Conservation (phyloP, 2,797 vertebrate species). For the Potorous gilbertii region DNA sequence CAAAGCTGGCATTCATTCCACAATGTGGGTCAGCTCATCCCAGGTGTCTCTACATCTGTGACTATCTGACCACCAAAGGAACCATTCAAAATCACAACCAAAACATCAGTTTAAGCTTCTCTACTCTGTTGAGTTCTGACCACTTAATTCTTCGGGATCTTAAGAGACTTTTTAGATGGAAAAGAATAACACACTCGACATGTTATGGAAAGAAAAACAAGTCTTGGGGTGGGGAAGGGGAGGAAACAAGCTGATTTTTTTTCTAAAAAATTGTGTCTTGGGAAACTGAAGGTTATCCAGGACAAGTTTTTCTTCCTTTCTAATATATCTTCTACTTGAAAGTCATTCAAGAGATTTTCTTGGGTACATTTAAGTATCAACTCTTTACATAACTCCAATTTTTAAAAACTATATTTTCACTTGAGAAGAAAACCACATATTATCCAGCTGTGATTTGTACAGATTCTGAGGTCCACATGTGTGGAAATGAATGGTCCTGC, state of each 20-base stretch:
- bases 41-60: background rate
- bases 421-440: conserved; percentile 35
- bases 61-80: conserved; percentile 26
- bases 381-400: conserved; percentile 31
- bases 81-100: conserved; percentile 11
- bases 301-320: conserved; percentile 50
- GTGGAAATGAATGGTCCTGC: conserved; percentile 45
- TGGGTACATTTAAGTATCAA: conserved; percentile 5
- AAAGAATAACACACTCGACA: conserved; percentile 56
- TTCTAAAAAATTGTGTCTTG: conserved; percentile 34
- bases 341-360: conserved; percentile 52
- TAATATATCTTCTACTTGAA: conserved; percentile 1
- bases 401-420: conserved; percentile 46
- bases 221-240: background rate
- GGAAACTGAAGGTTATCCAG: conserved; percentile 52
- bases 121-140: conserved; percentile 46
- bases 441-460: conserved; percentile 42
- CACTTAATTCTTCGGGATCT: conserved; percentile 32
- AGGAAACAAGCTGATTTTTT: background rate
- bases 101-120: background rate
- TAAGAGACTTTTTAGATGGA: conserved; percentile 50
- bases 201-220: conserved; percentile 43
- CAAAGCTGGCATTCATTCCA: background rate
- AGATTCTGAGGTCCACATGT: conserved; percentile 51
- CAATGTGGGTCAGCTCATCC: background rate